A percentile compares a stretch with the other conserved stretches of the same genome.
phyloP scores from a whole-genome alignment of 2,113 vertebrate species.

The Delphinapterus leucas region DNA sequence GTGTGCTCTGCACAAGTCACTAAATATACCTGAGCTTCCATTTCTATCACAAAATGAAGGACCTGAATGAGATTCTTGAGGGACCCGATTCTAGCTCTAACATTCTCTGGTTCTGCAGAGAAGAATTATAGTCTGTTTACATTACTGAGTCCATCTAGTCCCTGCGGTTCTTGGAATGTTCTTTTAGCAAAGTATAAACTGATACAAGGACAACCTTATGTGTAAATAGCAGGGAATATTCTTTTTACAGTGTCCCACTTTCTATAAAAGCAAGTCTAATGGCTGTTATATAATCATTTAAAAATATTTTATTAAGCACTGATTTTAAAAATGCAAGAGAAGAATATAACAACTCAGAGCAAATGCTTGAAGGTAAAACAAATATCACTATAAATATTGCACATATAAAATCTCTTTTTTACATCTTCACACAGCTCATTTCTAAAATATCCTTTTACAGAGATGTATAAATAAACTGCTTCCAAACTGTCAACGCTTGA shows the following conservation, averaged over 20 bases:
- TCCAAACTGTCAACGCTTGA: conserved; percentile 54
- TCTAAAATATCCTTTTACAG: conserved; percentile 70
- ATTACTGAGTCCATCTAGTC: not conserved
- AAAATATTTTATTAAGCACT: conserved; percentile 85
- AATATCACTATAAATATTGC: conserved; percentile 89
- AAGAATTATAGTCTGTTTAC: not conserved
- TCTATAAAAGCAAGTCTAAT: conserved; percentile 21
- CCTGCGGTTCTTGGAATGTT: not conserved
- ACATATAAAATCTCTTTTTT: conserved; percentile 85
- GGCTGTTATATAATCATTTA: conserved; percentile 58
- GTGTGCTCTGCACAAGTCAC: not conserved
- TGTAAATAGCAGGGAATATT: not conserved
- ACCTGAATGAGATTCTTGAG: not conserved
- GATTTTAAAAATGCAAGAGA: conserved; percentile 75
- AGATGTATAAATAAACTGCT: conserved; percentile 80
- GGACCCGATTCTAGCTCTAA: not conserved
- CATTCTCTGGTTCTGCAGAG: not conserved
- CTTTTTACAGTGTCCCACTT: conserved; percentile 30
- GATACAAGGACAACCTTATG: not conserved
- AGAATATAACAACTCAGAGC: conserved; percentile 69
- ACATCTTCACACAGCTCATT: conserved; percentile 74
- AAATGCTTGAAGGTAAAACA: conserved; percentile 77
- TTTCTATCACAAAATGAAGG: not conserved
- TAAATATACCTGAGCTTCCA: not conserved
- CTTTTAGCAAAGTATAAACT: not conserved